Evolutionary conservation across 2,113 vertebrate species (phyloP).

Genomic region (Sarotherodon lohbergeri): DNA sequence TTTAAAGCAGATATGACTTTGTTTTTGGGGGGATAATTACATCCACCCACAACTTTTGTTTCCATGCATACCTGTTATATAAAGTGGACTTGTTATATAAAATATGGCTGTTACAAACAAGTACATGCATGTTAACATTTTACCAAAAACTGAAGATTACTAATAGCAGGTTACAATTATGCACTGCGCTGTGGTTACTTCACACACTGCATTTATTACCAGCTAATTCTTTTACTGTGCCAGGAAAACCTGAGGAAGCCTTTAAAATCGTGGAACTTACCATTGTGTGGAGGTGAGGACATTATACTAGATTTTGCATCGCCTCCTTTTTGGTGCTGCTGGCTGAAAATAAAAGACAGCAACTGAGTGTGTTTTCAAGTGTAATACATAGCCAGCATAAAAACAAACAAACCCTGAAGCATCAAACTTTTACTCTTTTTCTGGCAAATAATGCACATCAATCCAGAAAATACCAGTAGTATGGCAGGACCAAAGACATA

Average conservation of each 20-base stretch:
- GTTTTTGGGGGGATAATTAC: neutral
- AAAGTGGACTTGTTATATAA: neutral
- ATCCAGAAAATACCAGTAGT: neutral
- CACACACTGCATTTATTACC: neutral
- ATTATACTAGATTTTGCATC: conserved; percentile 45
- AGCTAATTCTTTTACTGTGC: neutral
- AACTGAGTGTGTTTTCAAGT: neutral
- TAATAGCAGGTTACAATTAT: neutral
- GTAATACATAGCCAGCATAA: neutral
- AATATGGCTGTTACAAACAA: neutral
- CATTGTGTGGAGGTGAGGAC: conserved; percentile 59
- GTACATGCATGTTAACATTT: neutral
- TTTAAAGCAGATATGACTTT: neutral
- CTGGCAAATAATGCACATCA: neutral
- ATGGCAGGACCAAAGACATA: neutral
- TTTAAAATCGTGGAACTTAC: conserved; percentile 43
- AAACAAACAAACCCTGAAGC: rapidly evolving
- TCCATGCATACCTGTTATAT: neutral
- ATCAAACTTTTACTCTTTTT: neutral
- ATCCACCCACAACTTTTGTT: neutral
- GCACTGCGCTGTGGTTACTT: neutral
- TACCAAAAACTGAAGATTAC: neutral
- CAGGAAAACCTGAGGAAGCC: neutral
- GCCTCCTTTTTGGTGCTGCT: conserved; percentile 66
- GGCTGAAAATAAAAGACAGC: conserved; percentile 54